Conservation (phyloP, 2,888 invertebrate species). For the Pherbina coryleti region DNA sequence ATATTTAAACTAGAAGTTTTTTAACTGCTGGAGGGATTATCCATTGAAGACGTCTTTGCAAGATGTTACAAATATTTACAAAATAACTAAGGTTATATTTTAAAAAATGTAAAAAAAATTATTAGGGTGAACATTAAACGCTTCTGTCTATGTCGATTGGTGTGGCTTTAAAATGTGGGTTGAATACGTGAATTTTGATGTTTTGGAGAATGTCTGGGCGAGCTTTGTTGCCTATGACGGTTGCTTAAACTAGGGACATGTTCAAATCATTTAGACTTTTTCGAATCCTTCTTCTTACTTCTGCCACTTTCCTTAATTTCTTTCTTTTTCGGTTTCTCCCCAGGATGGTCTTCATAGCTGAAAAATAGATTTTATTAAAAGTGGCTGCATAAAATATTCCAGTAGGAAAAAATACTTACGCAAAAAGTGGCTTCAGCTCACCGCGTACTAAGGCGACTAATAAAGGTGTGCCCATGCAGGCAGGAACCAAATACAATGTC, state of each 20-base stretch:
- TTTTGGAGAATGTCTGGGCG: constrained; percentile 46
- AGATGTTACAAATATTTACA: constrained; percentile 16
- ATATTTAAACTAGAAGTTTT: background rate
- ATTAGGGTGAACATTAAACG: constrained; percentile 13
- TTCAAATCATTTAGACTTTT: constrained; percentile 65
- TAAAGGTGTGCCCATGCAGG: constrained; percentile 92
- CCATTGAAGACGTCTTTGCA: constrained; percentile 9
- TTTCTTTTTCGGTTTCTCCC: constrained; percentile 70
- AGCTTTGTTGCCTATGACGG: constrained; percentile 42
- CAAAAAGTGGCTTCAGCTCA: constrained; percentile 89
- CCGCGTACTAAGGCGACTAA: constrained; percentile 89
- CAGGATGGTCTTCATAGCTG: constrained; percentile 80
- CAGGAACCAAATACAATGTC: constrained; percentile 95
- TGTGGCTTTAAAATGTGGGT: constrained; percentile 10
- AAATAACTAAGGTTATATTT: constrained; percentile 23
- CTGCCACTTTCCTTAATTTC: constrained; percentile 63
- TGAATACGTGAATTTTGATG: constrained; percentile 49
- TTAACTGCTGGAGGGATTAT: background rate
- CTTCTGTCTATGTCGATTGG: constrained; percentile 6
- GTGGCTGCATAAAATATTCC: too few species aligned
- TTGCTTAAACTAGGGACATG: constrained; percentile 39
- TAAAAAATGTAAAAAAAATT: constrained; percentile 15
- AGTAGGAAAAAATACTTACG: constrained; percentile 76
- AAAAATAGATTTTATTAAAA: constrained; percentile 50
- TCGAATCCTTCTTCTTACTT: constrained; percentile 68